These are phyloP conservation scores for Dryoscopus gambensis DNA, from an alignment of 2,113 vertebrate species.

Conservation along the genomic window DNA sequence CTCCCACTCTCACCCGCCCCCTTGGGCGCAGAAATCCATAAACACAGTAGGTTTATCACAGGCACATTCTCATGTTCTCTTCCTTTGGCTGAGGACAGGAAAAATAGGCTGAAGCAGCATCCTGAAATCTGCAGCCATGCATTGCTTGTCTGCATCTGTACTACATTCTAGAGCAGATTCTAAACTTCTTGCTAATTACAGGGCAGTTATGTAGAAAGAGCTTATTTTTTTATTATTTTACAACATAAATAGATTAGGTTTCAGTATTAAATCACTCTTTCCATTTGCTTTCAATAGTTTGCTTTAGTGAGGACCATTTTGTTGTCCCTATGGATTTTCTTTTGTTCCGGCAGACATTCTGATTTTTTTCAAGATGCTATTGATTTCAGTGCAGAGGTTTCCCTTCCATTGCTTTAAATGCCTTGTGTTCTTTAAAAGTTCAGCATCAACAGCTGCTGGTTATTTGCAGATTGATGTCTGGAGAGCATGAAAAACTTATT, in stretches of 20 bases:
- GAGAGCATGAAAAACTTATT: conserved; percentile 47
- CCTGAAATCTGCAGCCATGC: background rate
- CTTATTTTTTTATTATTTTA: background rate
- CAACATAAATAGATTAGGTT: background rate
- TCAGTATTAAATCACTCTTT: background rate
- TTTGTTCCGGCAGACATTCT: background rate
- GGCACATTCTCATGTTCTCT: background rate
- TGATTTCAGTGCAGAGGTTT: background rate
- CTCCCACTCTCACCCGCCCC: background rate
- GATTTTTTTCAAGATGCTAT: background rate
- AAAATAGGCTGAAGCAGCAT: background rate
- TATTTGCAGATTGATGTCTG: conserved; percentile 34
- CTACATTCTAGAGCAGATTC: background rate
- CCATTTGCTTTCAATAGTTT: background rate
- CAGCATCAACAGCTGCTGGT: background rate
- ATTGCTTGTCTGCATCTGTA: background rate
- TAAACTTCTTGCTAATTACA: background rate
- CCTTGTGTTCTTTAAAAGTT: conserved; percentile 43
- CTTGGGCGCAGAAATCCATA: background rate
- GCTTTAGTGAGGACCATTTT: background rate
- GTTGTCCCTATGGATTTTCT: background rate
- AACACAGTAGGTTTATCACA: background rate
- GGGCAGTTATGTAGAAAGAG: background rate
- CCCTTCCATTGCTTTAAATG: background rate
- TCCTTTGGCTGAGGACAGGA: background rate